Percentiles rank a stretch among this genome's conserved stretches.
Conservation (phyloP, 2,113 vertebrate genomes). For the Erythrolamprus reginae region DNA sequence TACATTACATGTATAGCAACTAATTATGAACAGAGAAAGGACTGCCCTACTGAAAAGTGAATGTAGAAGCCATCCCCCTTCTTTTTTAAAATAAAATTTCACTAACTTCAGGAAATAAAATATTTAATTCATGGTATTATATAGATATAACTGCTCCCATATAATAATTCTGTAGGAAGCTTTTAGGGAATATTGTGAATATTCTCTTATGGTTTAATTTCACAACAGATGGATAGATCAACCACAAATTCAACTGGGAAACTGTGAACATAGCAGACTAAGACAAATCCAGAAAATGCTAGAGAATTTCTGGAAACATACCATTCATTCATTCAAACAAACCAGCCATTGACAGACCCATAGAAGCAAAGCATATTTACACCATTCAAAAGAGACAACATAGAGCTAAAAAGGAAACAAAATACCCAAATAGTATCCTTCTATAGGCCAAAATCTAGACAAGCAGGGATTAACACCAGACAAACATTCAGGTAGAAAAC, state of each 20-base stretch:
- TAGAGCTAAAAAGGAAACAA: not conserved
- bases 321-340: not conserved
- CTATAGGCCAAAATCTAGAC: not conserved
- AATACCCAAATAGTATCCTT: not conserved
- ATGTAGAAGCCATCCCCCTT: not conserved
- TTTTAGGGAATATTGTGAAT: slow-evolving; percentile 64
- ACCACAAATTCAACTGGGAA: not conserved
- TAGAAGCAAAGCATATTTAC: not conserved
- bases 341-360: not conserved
- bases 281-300: not conserved
- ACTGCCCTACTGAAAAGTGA: not conserved
- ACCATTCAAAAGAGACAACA: not conserved
- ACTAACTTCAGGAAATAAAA: not conserved
- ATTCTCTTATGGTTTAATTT: slow-evolving; percentile 49
- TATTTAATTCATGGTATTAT: slow-evolving; percentile 14
- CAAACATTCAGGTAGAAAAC: not conserved
- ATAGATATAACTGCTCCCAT: slow-evolving; percentile 62
- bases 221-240: not conserved
- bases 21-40: not conserved
- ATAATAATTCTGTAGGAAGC: slow-evolving; percentile 59
- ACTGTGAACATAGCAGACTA: not conserved
- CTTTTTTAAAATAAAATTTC: not conserved
- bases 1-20: slow-evolving; percentile 1
- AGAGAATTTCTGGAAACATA: not conserved
- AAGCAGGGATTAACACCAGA: not conserved